These are phyloP conservation scores for Pelosia muscerda DNA, from an alignment of 2,888 invertebrate genomes.

Conservation along the genomic window DNA sequence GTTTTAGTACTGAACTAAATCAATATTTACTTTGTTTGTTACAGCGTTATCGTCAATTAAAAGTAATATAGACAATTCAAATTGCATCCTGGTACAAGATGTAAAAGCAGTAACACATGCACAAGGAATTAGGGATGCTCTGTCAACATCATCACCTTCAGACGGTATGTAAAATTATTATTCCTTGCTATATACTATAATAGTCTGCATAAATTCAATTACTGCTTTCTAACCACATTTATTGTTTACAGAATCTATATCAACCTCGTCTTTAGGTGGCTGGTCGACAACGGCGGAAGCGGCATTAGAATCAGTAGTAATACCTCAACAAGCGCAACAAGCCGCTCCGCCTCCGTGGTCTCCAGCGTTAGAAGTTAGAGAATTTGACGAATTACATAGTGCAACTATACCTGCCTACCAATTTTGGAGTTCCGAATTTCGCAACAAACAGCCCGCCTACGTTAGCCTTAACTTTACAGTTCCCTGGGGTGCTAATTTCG, in stretches of 20 bases:
- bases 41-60: constrained; percentile 96
- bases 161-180: constrained; percentile 68
- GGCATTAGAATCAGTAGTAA: constrained; percentile 85
- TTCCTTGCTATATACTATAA: neutral
- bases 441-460: constrained; percentile 96
- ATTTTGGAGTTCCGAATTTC: constrained; percentile 97
- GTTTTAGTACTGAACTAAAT: constrained; percentile 16
- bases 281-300: constrained; percentile 86
- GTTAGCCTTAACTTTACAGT: constrained; percentile 95
- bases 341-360: constrained; percentile 93
- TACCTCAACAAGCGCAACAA: constrained; percentile 90
- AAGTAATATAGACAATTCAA: constrained; percentile 94
- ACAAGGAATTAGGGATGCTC: constrained; percentile 92
- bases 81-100: constrained; percentile 96
- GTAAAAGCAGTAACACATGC: constrained; percentile 95
- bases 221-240: neutral
- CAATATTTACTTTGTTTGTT: constrained; percentile 72
- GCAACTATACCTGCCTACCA: constrained; percentile 96
- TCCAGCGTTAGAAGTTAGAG: constrained; percentile 92
- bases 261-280: constrained; percentile 80
- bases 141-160: constrained; percentile 83
- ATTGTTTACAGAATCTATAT: constrained; percentile 88
- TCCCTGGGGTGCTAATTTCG: constrained; percentile 97
- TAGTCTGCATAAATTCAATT: too few species aligned
- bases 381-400: constrained; percentile 94